Base-by-base conservation (phyloP, 2,888 invertebrate species). In the Cataglyphis cursor region DNA sequence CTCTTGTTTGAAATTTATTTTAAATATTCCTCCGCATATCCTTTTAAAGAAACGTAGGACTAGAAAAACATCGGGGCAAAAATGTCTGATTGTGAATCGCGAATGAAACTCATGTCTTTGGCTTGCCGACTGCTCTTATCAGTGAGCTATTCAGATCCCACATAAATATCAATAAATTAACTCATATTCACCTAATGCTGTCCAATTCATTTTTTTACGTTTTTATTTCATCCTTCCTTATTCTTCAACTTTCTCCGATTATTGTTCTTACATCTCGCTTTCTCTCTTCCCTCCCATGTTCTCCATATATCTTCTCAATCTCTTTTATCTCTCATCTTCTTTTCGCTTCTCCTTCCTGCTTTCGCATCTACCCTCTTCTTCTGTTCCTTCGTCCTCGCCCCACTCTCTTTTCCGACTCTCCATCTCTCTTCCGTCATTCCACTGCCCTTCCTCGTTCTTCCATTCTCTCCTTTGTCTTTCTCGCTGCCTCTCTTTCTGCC, bases 391-490 rank as follows among this genome's bases (percentile, higher is more conserved):
- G 21, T 75, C 75, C n/a, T 61, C 66, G 44, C 12, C 38, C 41
- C 82, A 54, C 48, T 74, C 68, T 35, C 48, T 70, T 72, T 75
- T 61, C 48, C 59, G 54, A 57, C 41, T 85, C 78, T 73, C 81
- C 75, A 61, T 80, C 85, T 70, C 66, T 82, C 82, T 84, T 68
- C 84, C 73, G 66, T 64, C 65, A 73, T 64, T 85, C 81, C 64
- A 82, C 80, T 73, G 54, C 68, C 65, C 81, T 84, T 82, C 81
- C 76, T 48, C 83, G 75, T 83, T 81, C 78, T 73, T 59, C 66
- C 65, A 9, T 28, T 78, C 73, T 64, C 82, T 72, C 74, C 78
- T 76, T 83, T 72, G 76, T 81, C 41, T 66, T 59, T 74, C n/a
- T 59, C 64, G 68, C 65, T 44, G 38, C 38, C 44, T 70, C 80